Percentiles rank a stretch among this genome's conserved stretches.
Evolutionary conservation across 2,797 vertebrate genomes (phyloP).

Genomic region (Cyclopterus lumpus): DNA sequence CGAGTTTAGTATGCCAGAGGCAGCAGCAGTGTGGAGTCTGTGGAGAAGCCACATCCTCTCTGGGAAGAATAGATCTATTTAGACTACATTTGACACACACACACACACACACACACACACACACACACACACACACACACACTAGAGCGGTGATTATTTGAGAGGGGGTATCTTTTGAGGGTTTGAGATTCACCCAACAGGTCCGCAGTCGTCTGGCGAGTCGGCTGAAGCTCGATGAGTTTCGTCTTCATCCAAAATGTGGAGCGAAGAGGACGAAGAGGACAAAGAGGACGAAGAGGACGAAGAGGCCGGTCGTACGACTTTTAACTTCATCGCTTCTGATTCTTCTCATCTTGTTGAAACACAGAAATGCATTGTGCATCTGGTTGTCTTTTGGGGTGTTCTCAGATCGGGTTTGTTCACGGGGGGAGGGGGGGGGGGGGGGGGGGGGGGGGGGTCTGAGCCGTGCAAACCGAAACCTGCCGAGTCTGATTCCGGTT

Average conservation of each 20-base stretch:
- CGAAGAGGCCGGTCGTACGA: too few relatives aligned
- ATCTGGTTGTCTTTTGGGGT: background rate
- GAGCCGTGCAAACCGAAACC: background rate
- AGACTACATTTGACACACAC: slow-evolving; percentile 32
- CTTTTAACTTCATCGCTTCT: background rate
- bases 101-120: slow-evolving; percentile 18
- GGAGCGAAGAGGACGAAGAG: background rate
- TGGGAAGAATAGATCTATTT: slow-evolving; percentile 67
- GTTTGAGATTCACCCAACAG: slow-evolving; percentile 32
- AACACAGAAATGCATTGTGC: background rate
- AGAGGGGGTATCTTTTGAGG: slow-evolving; percentile 15
- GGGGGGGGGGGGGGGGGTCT: too few relatives aligned
- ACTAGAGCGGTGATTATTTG: background rate
- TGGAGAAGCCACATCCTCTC: slow-evolving; percentile 61
- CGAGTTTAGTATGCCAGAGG: slow-evolving; percentile 68
- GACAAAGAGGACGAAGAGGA: background rate
- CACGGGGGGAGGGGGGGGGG: too few relatives aligned
- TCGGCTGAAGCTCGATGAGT: slow-evolving; percentile 12
- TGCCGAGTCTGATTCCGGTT: background rate
- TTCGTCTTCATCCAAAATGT: background rate
- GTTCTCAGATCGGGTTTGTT: slow-evolving; percentile 5
- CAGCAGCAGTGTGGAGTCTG: slow-evolving; percentile 38
- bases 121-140: slow-evolving; percentile 8
- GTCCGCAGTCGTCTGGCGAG: slow-evolving; percentile 46
- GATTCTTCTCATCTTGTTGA: background rate